Evolutionary conservation across 2,888 invertebrate genomes (phyloP).

Genomic region (Glaucopsyche alexis): DNA sequence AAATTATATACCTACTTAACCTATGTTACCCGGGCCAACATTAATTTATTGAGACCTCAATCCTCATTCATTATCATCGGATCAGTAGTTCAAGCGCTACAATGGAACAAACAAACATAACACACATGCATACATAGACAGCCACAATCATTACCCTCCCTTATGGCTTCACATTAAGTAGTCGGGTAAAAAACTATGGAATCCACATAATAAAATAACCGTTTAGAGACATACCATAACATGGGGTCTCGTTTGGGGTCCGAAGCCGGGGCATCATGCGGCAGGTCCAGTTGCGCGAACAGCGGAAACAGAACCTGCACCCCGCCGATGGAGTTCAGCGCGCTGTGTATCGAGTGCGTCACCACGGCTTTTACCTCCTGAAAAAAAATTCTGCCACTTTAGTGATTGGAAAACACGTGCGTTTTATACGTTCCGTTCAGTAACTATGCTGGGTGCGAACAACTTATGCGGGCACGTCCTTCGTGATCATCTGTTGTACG

Average conservation of each 20-base stretch:
- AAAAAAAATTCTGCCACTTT: conserved; percentile 45
- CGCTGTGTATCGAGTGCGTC: conserved; percentile 99
- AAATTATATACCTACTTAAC: too few relatives aligned
- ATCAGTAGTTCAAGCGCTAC: too few relatives aligned
- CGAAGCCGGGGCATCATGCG: conserved; percentile 89
- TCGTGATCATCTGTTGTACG: not conserved
- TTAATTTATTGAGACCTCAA: too few relatives aligned
- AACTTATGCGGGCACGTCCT: conserved; percentile 7
- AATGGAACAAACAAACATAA: too few relatives aligned
- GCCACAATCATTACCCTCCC: too few relatives aligned
- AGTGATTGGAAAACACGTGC: not conserved
- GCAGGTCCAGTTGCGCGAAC: conserved; percentile 97
- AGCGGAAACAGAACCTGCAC: conserved; percentile 98
- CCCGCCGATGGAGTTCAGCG: conserved; percentile 98
- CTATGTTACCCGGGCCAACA: too few relatives aligned
- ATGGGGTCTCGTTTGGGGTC: conserved; percentile 93
- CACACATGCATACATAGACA: too few relatives aligned
- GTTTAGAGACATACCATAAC: conserved; percentile 85
- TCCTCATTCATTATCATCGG: too few relatives aligned
- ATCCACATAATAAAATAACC: conserved; percentile 30
- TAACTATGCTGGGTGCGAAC: not conserved
- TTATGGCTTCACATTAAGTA: too few relatives aligned
- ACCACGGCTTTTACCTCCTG: conserved; percentile 99
- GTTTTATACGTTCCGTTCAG: not conserved
- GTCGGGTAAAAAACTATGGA: too few relatives aligned